Evolutionary conservation across 2,888 invertebrate genomes (phyloP), one percentile per base, ranked within the genome.

Genomic region (Mechanitis mazaeus): DNA sequence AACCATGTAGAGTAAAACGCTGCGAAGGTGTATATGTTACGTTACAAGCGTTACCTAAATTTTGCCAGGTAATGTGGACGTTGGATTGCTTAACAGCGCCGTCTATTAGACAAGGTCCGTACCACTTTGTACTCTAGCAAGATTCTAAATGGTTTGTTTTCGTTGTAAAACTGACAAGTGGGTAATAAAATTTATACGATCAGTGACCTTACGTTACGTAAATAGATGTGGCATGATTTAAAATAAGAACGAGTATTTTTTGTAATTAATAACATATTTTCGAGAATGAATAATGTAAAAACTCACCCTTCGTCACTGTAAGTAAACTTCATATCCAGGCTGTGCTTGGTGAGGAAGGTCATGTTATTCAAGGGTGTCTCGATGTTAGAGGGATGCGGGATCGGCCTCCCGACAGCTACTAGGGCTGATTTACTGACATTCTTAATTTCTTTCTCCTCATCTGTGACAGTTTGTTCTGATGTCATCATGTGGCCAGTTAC

Each of bases 281-380:
- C 38, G 7, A 12, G n/a, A 50, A 58, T 47, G 1, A 45, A 33
- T 31, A n/a, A 45, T 20, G 1, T 20, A 45, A 1, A 33, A n/a
- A 33, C 94, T 93, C 83, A 98, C 98, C 95, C 95, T 71, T 97
- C 97, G 85, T 98, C 98, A 64, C 95, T 96, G 79, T 97, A 96
- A 33, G 96, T 97, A 78, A 97, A 97, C 79, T 96, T 97, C 97
- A 98, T 98, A 79, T 97, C 97, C 78, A 97, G 91, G 73, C 93
- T 94, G 82, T 98, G 98, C 79, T 97, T 95, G 28, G 96, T 96
- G 63, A 98, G 90, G 87, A 98, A 98, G 0, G 97, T 97, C 77
- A 95, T 94, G 72, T 93, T 93, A 69, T 96, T 97, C 69, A 98
- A 85, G 0, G 97, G 97, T 70, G 95, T 93, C 83, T 98, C 97